phyloP scores from a whole-genome alignment of 2,888 invertebrate species.

The Amphipyra berbera region DNA sequence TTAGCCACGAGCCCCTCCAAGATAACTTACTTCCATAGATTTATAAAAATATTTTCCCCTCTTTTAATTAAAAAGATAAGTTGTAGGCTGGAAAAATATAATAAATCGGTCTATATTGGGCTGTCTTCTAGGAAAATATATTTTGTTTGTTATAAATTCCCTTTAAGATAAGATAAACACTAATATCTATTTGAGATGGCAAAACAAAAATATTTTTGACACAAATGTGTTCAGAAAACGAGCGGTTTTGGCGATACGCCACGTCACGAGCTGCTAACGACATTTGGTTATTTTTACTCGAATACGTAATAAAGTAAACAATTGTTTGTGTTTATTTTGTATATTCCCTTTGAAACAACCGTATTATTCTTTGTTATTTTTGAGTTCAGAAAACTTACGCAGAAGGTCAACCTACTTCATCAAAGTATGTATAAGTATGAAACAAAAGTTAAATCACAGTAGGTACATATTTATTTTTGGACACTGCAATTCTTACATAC shows the following conservation, averaged over 20 bases:
- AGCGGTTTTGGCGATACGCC: constrained; percentile 54
- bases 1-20: too few species aligned
- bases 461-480: constrained; percentile 18
- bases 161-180: constrained; percentile 45
- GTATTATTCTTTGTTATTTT: background rate
- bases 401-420: background rate
- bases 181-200: constrained; percentile 32
- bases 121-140: constrained; percentile 12
- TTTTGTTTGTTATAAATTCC: constrained; percentile 24
- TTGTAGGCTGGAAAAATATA: constrained; percentile 12
- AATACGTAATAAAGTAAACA: constrained; percentile 25
- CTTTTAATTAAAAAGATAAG: constrained; percentile 7
- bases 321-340: constrained; percentile 28
- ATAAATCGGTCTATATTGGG: background rate
- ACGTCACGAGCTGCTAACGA: constrained; percentile 47
- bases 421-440: background rate
- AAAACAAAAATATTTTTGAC: constrained; percentile 50
- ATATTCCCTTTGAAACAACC: constrained; percentile 1
- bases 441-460: background rate
- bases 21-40: background rate
- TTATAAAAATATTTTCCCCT: constrained; percentile 2
- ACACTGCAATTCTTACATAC: constrained; percentile 16
- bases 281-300: constrained; percentile 43
- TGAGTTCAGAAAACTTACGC: background rate
- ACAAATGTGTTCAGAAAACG: constrained; percentile 25